Evolutionary conservation across 1,140 invertebrate species (phyloP).

Genomic region (Solenopsis invicta): DNA sequence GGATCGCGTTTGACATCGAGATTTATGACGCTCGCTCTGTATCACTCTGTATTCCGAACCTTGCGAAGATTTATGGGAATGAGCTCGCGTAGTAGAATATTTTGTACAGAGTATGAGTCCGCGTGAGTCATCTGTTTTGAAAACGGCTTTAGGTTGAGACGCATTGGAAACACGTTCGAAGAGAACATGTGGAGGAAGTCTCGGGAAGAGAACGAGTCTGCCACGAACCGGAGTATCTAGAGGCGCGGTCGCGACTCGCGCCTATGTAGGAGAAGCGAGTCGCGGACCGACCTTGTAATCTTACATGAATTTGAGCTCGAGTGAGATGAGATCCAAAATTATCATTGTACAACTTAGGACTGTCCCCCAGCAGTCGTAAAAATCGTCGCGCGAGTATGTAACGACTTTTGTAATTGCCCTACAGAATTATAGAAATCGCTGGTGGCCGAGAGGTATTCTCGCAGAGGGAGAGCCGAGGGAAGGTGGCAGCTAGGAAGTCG

Average conservation of each 20-base stretch:
- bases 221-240: neutral
- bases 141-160: neutral
- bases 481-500: constrained; percentile 91
- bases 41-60: neutral
- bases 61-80: neutral
- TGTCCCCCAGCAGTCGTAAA: neutral
- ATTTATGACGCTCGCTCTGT: neutral
- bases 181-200: neutral
- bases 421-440: constrained; percentile 95
- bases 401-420: constrained; percentile 72
- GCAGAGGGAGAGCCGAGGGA: constrained; percentile 93
- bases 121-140: constrained; percentile 5
- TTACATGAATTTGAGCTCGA: neutral
- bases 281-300: too few species aligned
- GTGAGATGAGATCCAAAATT: neutral
- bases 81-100: neutral
- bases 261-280: too few species aligned
- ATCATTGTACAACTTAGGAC: neutral
- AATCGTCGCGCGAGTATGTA: neutral
- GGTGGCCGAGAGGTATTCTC: constrained; percentile 95
- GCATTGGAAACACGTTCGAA: neutral
- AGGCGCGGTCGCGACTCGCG: too few species aligned
- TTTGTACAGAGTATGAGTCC: neutral
- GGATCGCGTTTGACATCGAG: neutral
- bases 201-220: neutral